Evolutionary conservation across 2,797 vertebrate species (phyloP).

Genomic region (Hyperoplus immaculatus): DNA sequence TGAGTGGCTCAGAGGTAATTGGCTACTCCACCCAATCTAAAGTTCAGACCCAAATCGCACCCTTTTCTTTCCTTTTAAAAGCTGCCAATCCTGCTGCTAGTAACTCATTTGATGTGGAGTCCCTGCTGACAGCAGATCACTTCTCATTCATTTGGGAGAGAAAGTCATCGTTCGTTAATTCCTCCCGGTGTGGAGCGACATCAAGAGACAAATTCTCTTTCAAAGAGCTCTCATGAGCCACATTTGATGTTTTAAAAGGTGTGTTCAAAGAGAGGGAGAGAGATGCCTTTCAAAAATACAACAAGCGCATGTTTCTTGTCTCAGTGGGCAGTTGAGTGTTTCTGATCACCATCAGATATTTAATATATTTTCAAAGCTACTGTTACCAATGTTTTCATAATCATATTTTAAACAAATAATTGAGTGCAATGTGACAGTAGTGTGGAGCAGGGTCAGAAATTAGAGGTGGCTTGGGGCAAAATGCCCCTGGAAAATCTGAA

Average conservation of each 20-base stretch:
- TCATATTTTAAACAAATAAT: background rate
- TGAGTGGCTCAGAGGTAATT: constrained; percentile 68
- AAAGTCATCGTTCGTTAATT: constrained; percentile 64
- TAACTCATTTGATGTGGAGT: constrained; percentile 68
- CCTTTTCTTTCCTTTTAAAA: constrained; percentile 57
- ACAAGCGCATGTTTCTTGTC: constrained; percentile 32
- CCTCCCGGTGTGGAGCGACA: constrained; percentile 56
- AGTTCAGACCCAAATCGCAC: constrained; percentile 50
- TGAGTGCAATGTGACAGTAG: background rate
- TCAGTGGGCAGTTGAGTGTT: constrained; percentile 18
- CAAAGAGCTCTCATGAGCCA: constrained; percentile 53
- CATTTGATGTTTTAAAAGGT: constrained; percentile 62
- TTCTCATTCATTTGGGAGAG: constrained; percentile 64
- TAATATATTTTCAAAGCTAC: constrained; percentile 9
- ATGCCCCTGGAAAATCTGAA: no score
- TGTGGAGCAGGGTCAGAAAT: no score
- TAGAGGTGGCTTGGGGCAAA: no score
- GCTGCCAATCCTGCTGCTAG: constrained; percentile 64
- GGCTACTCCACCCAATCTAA: constrained; percentile 75
- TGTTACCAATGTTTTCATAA: background rate
- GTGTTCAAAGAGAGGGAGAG: constrained; percentile 38
- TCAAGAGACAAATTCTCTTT: constrained; percentile 53
- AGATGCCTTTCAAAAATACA: constrained; percentile 32
- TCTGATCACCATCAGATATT: background rate
- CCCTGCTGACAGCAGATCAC: constrained; percentile 63